Base-by-base conservation (phyloP, 2,888 invertebrate genomes). In the Synergus japonicus region DNA sequence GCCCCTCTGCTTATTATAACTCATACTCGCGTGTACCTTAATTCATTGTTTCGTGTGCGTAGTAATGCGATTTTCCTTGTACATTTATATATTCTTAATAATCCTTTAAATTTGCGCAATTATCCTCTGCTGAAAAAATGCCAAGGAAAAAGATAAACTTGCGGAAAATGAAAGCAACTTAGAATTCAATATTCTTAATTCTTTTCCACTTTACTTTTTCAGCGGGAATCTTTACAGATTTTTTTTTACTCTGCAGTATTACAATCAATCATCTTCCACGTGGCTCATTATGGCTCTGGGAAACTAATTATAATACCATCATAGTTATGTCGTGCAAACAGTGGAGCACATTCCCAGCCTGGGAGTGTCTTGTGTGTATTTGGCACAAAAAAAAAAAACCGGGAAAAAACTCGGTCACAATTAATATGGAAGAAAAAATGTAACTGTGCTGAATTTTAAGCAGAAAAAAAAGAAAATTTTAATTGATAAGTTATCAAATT, bases 11-110 rank as follows among this genome's bases (percentile, higher is more conserved):
- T 10, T 69, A 8, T 46, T 37, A 15, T 65, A 46, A 18, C 46
- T 49, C 49, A 13, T 22, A 49, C 10, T 54, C n/a, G 54, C n/a
- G 54, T 73, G 15, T 73, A 77, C 65, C 44, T 77, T 77, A 64
- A 49, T 77, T 65, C 63, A 46, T 77, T 64, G 77, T 77, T 77
- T 64, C 29, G 49, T 77, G 77, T 77, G 77, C 77, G 77, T 77
- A 65, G 44, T 77, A 29, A 64, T 77, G 64, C 46, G 29, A 44
- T 77, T 77, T 77, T 22, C 3, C 77, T 77, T 77, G 49, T 64
- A 64, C 77, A 64, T 77, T 46, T 29, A 63, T 18, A 63, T 18
- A 37, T 37, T n/a, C 15, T 18, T 64, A 66, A 65, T 43, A 76
- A 46, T 15, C 18, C 9, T 8, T 65, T 77, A n/a, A 64, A 64